These are phyloP conservation scores for Drosophila rufa DNA, from an alignment of 1,140 invertebrate genomes.

Conservation along the genomic window DNA sequence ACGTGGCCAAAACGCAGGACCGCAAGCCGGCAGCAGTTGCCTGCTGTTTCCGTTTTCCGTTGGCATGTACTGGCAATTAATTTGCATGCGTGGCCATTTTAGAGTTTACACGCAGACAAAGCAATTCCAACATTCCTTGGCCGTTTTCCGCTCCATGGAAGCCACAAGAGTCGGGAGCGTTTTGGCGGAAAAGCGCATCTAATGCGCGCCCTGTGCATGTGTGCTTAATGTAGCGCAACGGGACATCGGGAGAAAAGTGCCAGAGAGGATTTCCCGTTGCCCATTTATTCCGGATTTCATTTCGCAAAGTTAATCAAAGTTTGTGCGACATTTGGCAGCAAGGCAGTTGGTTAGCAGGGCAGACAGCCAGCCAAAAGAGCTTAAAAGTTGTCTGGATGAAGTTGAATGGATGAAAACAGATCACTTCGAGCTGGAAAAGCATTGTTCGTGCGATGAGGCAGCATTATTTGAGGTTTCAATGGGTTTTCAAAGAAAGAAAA, in stretches of 20 bases:
- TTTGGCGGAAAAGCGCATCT: constrained; percentile 12
- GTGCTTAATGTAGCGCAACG: constrained; percentile 49
- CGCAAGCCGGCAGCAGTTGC: constrained; percentile 27
- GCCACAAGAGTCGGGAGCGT: constrained; percentile 1
- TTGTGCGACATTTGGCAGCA: constrained; percentile 28
- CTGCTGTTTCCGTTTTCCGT: constrained; percentile 9
- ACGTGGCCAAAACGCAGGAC: constrained; percentile 22
- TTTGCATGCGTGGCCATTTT: constrained; percentile 66
- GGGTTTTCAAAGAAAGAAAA: background rate
- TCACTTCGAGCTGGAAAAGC: background rate
- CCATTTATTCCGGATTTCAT: constrained; percentile 21
- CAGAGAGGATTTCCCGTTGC: constrained; percentile 30
- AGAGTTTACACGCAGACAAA: constrained; percentile 42
- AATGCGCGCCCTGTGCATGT: constrained; percentile 11
- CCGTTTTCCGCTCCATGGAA: constrained; percentile 21
- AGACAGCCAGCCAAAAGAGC: constrained; percentile 21
- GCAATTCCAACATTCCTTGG: constrained; percentile 20
- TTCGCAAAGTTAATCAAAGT: constrained; percentile 51
- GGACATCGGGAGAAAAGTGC: constrained; percentile 10
- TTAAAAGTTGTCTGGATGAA: constrained; percentile 14
- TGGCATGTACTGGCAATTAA: constrained; percentile 59
- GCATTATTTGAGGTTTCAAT: background rate
- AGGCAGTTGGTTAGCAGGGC: constrained; percentile 6
- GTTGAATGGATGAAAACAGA: constrained; percentile 29
- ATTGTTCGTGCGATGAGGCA: background rate